Base-by-base conservation (phyloP, 2,888 invertebrate species). In the Arenicola marina region DNA sequence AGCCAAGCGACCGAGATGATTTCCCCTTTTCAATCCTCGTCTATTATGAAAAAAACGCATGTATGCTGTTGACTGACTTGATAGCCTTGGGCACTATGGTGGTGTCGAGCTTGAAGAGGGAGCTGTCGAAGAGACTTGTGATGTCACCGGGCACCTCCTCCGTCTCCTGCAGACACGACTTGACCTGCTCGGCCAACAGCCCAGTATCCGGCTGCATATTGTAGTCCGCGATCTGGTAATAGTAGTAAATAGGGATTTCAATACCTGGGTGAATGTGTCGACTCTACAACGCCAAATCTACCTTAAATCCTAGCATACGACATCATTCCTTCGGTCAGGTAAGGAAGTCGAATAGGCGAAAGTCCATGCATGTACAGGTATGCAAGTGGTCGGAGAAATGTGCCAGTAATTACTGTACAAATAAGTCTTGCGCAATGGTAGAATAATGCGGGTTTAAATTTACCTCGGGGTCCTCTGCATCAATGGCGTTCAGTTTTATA, bases 391-490 rank as follows among this genome's bases (percentile, higher is more conserved):
- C n/a, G n/a, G n/a, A n/a, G n/a, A n/a, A n/a, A n/a, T n/a, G n/a
- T n/a, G n/a, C n/a, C n/a, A n/a, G n/a, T n/a, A n/a, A n/a, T n/a
- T n/a, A n/a, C n/a, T n/a, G n/a, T n/a, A n/a, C n/a, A n/a, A n/a
- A n/a, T n/a, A n/a, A n/a, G 38, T 38, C 18, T 11, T 38, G 11
- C 18, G 38, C 11, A 38, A 38, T 38, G 11, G 11, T 38, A 38
- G 18, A 15, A 18, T 38, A 15, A 18, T 38, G 18, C 38, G 18
- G 11, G 38, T 15, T 11, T 38, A 38, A 18, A 34, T 86, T 86
- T 81, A 95, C 92, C 86, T 99, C 98, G 33, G 94, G 91, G 80
- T 98, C 95, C 74, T 96, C 95, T 43, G 93, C 91, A 82, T 96
- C 95, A 31, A 93, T 89, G 29, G 89, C 88, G 73, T 92, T 91